Evolutionary conservation across 2,797 vertebrate species (phyloP).

Genomic region (Neopelma chrysocephalum): DNA sequence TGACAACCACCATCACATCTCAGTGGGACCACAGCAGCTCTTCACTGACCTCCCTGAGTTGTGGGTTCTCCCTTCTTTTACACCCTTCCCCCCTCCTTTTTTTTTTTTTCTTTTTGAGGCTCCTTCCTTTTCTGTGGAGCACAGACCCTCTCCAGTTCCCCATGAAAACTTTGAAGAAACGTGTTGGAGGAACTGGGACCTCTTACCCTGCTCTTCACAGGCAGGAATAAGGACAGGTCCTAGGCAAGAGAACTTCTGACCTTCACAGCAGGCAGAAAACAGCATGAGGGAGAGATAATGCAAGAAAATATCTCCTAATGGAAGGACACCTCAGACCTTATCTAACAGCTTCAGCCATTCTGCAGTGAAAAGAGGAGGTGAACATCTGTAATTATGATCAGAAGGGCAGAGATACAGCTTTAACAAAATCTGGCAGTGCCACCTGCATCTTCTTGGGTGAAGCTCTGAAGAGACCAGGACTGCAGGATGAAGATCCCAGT

Average conservation of each 20-base stretch:
- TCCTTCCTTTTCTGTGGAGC: not conserved
- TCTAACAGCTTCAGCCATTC: not conserved
- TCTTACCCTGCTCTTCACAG: not conserved
- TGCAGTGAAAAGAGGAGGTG: not conserved
- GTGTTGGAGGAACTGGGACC: not conserved
- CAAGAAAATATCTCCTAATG: not conserved
- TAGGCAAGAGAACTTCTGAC: not conserved
- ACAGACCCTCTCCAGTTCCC: not conserved
- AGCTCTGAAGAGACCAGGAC: not conserved
- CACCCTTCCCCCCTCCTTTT: fast-evolving
- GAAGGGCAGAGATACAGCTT: not conserved
- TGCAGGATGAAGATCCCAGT: not conserved
- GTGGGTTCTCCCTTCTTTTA: not conserved
- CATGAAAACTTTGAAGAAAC: not conserved
- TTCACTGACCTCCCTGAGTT: not conserved
- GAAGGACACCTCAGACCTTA: not conserved
- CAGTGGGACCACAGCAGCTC: not conserved
- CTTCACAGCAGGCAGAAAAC: not conserved
- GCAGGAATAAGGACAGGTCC: not conserved
- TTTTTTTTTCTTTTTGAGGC: not conserved
- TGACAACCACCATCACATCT: not conserved
- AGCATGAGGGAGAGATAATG: not conserved
- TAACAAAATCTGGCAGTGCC: not conserved
- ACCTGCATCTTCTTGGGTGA: not conserved
- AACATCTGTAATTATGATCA: not conserved